Base-by-base conservation (phyloP, 1,140 invertebrate species). In the Caenorhabditis brenneri region DNA sequence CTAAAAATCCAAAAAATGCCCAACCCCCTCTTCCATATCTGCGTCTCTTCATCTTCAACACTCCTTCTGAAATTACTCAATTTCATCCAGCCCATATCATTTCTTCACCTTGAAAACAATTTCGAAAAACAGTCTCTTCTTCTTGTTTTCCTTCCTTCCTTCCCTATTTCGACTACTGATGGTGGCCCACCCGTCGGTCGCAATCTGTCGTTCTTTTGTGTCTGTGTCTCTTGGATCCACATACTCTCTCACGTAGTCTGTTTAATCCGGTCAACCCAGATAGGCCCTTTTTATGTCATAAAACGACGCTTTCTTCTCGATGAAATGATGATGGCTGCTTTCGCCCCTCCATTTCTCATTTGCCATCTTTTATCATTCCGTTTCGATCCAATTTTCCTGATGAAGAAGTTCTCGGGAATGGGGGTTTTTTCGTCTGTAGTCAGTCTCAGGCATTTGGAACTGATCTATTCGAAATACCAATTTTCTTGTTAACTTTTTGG, bases 221-320 rank as follows among this genome's bases (percentile, higher is more conserved):
- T 60, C 53, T 82, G 58, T 36, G 42, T 48, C 80, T 60, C 46
- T 22, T 9, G n/a, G 48, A 80, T 80, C 31, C 29, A 0, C 6
- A 31, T n/a, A n/a, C 2, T 80, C 22, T 53, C 27, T 80, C 51
- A 16, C 4, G n/a, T 16, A 80, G 27, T 29, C 79, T 55, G 7
- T 48, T 65, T 74, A 74, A 74, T 74, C 65, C 65, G 65, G 65
- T 74, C 65, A 74, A 74, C 65, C 65, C 65, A 74, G n/a, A 74
- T 74, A 65, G 27, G 31, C 29, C 65, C 65, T 22, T 55, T 29
- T 15, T 27, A 10, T 55, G 53, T 55, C 53, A 55, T 55, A 55
- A 55, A 55, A 55, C n/a, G n/a, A 55, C 53, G 48, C 48, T 51
- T 51, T 51, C 48, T 10, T 51, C 15, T 51, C 48, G 48, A 51